Evolutionary conservation across 2,113 vertebrate genomes (phyloP).

Genomic region (Paedocypris sp.): DNA sequence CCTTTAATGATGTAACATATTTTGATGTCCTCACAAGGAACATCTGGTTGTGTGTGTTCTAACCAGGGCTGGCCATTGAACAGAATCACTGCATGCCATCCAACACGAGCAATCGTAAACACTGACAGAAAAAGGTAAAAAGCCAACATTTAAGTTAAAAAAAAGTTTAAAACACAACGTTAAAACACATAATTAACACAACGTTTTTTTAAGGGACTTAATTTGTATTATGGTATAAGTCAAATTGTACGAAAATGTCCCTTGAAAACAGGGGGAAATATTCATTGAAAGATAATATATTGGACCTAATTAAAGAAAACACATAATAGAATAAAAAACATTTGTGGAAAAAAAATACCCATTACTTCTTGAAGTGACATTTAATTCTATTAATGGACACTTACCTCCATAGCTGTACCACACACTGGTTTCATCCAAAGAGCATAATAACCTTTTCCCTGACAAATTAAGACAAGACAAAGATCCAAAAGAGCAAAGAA

Average conservation of each 20-base stretch:
- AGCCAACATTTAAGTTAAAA: neutral
- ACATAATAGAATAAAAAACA: neutral
- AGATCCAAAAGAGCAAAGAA: no score
- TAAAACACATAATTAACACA: neutral
- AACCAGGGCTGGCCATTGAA: constrained; percentile 3
- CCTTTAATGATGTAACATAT: constrained; percentile 31
- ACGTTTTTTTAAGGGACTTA: neutral
- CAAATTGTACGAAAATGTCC: neutral
- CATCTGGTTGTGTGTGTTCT: neutral
- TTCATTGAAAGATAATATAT: neutral
- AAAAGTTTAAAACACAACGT: neutral
- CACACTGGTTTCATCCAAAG: neutral
- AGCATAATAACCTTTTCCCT: constrained; percentile 5
- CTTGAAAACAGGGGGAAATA: neutral
- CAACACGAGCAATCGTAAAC: neutral
- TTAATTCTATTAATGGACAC: no score
- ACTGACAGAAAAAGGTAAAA: constrained; percentile 7
- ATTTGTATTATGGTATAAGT: constrained; percentile 14
- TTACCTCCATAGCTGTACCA: constrained; percentile 27
- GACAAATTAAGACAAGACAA: neutral
- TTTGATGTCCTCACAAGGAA: neutral
- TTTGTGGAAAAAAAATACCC: neutral
- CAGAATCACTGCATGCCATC: neutral
- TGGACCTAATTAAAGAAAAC: neutral
- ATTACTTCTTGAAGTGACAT: no score